Evolutionary conservation across 2,113 vertebrate species (phyloP).

Genomic region (Triplophysa dalaica): DNA sequence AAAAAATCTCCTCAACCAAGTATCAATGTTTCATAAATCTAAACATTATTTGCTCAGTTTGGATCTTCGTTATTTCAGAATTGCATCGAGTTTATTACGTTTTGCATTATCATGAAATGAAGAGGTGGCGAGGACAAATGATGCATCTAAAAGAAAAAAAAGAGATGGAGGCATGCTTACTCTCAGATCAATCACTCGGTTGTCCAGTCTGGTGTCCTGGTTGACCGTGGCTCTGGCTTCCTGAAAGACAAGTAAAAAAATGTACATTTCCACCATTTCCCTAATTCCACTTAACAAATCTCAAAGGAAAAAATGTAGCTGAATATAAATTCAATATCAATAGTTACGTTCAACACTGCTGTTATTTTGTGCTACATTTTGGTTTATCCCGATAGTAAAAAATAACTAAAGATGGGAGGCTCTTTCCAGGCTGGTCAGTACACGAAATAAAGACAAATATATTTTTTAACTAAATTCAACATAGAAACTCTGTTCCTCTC

Average conservation of each 20-base stretch:
- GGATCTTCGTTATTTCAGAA: neutral
- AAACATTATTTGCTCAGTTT: neutral
- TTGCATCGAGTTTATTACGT: neutral
- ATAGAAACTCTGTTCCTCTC: neutral
- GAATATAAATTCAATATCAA: too few species aligned
- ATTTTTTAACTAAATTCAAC: neutral
- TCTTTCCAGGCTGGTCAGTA: too few species aligned
- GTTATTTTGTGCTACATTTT: too few species aligned
- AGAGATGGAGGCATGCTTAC: constrained; percentile 70
- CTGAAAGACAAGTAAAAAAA: constrained; percentile 62
- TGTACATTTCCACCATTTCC: too few species aligned
- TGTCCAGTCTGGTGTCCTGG: constrained; percentile 97
- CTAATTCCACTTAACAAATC: too few species aligned
- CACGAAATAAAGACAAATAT: neutral
- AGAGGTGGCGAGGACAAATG: neutral
- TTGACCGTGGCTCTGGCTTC: constrained; percentile 98
- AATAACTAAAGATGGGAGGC: too few species aligned
- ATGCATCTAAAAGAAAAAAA: neutral
- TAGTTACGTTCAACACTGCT: too few species aligned
- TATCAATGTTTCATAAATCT: constrained; percentile 5
- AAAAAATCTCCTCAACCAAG: neutral
- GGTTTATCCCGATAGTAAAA: too few species aligned
- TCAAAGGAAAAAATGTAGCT: too few species aligned
- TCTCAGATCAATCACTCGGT: constrained; percentile 97
- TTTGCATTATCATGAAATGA: neutral